Evolutionary conservation across 2,888 invertebrate species (phyloP), one percentile per base, ranked within the genome.

Genomic region (Saturnia pavonia): DNA sequence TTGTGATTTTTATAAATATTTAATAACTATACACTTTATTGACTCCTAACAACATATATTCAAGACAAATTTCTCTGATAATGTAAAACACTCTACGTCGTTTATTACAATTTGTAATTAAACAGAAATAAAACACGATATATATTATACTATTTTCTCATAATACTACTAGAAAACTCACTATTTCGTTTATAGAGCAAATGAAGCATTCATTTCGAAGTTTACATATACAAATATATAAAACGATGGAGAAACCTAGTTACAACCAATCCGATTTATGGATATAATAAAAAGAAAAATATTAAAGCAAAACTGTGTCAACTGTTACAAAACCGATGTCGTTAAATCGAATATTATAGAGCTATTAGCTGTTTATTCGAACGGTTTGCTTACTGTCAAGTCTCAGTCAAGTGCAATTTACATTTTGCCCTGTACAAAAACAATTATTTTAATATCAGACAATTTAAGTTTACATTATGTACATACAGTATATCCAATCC

Each of bases 251-350:
- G 19, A 48, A 19, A 19, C 19, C 48, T 19, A 48, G 14, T 2
- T 60, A 27, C 27, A 19, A 60, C 27, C 25, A 60, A 25, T 12
- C 16, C 25, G 27, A 27, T 27, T 14, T 60, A 27, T 9, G 11
- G 8, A 54, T 7, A 22, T 22, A 27, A 34, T 19, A 40, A 14
- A n/a, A 63, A 57, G 9, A 65, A 40, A 40, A 65, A 3, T 40
- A 40, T 40, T 19, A 65, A 40, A 54, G 54, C 19, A 19, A 48
- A 68, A 68, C 54, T 40, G 42, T 78, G 74, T 67, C 71, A 74
- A 75, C 69, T 71, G 73, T 88, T 88, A 85, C 80, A 81, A 88
- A 90, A 88, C 85, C 77, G 77, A 69, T 83, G 82, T 85, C 88
- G 85, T 85, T 87, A 89, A 89, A 88, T 88, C 87, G 82, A 78